phyloP scores from a whole-genome alignment of 2,113 vertebrate species.

The Corvus cornix region DNA sequence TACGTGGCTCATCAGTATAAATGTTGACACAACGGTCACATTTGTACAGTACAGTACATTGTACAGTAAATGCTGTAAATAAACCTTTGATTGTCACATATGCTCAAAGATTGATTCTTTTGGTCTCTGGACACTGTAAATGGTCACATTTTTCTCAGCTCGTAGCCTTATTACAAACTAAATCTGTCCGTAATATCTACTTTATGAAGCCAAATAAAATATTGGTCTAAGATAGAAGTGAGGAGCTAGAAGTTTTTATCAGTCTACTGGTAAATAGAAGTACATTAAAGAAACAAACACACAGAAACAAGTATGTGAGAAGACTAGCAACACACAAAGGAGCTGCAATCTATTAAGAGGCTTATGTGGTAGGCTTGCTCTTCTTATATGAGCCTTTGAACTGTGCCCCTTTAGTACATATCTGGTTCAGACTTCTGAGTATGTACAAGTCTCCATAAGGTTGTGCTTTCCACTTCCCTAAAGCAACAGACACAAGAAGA shows the following conservation, averaged over 20 bases:
- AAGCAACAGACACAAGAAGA: not conserved
- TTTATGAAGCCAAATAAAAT: not conserved
- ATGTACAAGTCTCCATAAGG: not conserved
- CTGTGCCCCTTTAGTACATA: not conserved
- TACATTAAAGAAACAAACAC: not conserved
- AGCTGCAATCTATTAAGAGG: not conserved
- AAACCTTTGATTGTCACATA: not conserved
- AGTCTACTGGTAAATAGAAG: not conserved
- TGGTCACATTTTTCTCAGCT: not conserved
- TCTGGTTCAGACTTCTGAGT: not conserved
- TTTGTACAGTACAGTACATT: not conserved
- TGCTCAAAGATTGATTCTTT: not conserved
- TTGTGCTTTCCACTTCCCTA: not conserved
- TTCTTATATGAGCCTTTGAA: not conserved
- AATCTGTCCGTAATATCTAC: not conserved
- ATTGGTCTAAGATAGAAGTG: not conserved
- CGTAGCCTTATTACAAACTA: not conserved
- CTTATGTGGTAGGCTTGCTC: fast-evolving
- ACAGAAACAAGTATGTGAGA: not conserved
- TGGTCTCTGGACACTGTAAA: not conserved
- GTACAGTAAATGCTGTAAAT: not conserved
- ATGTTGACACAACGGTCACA: not conserved
- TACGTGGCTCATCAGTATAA: not conserved
- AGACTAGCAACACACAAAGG: not conserved
- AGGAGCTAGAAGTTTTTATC: not conserved